These are phyloP conservation scores for Arremon brunneinucha DNA, from an alignment of 2,797 vertebrate genomes.

Conservation along the genomic window DNA sequence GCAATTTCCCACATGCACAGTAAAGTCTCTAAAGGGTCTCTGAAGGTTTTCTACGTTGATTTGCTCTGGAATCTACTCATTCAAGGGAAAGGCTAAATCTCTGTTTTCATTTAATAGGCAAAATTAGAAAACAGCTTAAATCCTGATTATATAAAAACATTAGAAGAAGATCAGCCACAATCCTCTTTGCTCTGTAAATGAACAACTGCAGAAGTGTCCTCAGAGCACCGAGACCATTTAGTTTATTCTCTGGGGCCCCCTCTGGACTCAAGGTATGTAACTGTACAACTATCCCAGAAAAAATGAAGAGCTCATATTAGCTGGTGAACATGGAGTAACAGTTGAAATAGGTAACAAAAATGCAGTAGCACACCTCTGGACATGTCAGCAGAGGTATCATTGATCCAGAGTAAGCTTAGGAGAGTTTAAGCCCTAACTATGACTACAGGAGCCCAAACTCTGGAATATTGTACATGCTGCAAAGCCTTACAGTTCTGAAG, in stretches of 20 bases:
- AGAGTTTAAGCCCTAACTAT: neutral
- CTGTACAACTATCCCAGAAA: neutral
- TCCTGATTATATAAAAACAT: slow-evolving; percentile 1
- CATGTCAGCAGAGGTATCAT: neutral
- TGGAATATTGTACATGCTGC: neutral
- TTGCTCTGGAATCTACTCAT: neutral
- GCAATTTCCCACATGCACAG: neutral
- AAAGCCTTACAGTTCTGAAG: neutral
- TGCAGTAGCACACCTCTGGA: neutral
- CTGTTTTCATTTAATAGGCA: slow-evolving; percentile 10
- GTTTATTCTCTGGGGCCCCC: neutral
- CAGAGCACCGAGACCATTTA: neutral
- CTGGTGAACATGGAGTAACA: neutral
- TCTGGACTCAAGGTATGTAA: neutral
- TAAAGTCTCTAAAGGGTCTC: neutral
- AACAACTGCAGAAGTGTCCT: neutral
- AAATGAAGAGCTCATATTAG: neutral
- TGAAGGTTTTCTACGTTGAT: neutral
- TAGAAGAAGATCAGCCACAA: neutral
- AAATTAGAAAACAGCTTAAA: slow-evolving; percentile 20
- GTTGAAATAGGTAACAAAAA: neutral
- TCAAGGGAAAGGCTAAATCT: neutral
- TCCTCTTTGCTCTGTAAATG: slow-evolving; percentile 5
- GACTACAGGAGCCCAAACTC: neutral
- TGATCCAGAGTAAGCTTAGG: neutral